A percentile compares a stretch with the other conserved stretches of the same genome.
These are phyloP conservation scores for Eilema griseolum DNA, from an alignment of 2,888 invertebrate species.

Conservation along the genomic window DNA sequence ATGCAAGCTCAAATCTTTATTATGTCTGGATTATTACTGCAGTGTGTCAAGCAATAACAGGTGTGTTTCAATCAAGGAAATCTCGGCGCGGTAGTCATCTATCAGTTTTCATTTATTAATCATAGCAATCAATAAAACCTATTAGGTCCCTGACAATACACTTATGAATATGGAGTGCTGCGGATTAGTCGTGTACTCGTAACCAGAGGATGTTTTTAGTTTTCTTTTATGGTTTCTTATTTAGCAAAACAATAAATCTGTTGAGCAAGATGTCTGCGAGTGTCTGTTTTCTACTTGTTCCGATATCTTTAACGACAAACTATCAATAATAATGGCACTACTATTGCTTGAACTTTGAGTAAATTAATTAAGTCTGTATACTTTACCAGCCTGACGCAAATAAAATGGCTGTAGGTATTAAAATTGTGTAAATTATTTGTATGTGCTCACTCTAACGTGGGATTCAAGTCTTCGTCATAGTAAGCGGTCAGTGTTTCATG, in stretches of 20 bases:
- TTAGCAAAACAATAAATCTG: constrained; percentile 7
- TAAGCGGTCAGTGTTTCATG: constrained; percentile 67
- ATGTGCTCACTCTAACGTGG: constrained; percentile 31
- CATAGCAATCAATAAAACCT: too few species aligned
- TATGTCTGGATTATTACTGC: too few species aligned
- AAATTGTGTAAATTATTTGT: constrained; percentile 11
- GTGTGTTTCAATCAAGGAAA: too few species aligned
- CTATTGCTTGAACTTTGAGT: constrained; percentile 38
- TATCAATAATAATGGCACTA: not conserved
- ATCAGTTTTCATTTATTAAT: too few species aligned
- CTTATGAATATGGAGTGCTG: not conserved
- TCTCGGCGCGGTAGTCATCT: too few species aligned
- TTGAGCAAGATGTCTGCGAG: constrained; percentile 61
- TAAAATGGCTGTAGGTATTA: constrained; percentile 42
- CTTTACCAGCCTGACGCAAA: constrained; percentile 29
- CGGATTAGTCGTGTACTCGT: not conserved
- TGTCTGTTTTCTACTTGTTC: constrained; percentile 63
- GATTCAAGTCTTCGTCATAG: constrained; percentile 38
- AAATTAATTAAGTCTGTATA: constrained; percentile 55
- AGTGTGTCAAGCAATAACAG: too few species aligned
- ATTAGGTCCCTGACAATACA: not conserved
- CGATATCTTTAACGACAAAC: constrained; percentile 52
- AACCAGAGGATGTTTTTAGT: not conserved
- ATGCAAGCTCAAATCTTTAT: too few species aligned
- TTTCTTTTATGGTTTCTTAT: not conserved